Base-by-base conservation (phyloP, 2,888 invertebrate species). In the Drosophila phalerata region DNA sequence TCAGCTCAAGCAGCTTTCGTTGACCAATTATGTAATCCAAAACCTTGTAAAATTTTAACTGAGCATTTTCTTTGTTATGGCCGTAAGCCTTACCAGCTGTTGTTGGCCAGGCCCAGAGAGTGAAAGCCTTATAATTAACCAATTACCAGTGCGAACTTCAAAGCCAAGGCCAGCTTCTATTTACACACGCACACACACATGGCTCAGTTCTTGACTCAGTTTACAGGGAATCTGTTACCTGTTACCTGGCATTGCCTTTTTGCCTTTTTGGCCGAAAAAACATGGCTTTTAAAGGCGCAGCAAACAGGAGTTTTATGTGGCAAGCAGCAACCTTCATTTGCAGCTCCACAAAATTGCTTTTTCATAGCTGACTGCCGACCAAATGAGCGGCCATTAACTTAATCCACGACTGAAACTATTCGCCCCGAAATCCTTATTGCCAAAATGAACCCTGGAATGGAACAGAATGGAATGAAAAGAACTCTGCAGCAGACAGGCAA, bases 51-150 rank as follows among this genome's bases (percentile, higher is more conserved):
- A 37, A 43, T 53, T 51, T 49, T 17, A 52, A 56, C 30, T 49
- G 49, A n/a, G 19, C 45, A 51, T 67, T 49, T 40, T 40, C 34
- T 45, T 48, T 49, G 37, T 58, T 53, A 40, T 63, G 45, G 52
- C 66, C 72, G 56, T 37, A 37, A 60, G 34, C n/a, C 28, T 28
- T 19, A 19, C 13, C 22, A 11, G 1, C 48, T 28, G 15, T 32
- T 25, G 30, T 30, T 40, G 19, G 15, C 22, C 37, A 38, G 34
- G n/a, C 17, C 28, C 61, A 55, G 17, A 48, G 1, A 19, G 19
- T 63, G 62, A 34, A 55, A 75, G 75, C 78, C 73, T 61, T 79
- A 88, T 84, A 88, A 88, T 84, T 88, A 84, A 88, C 75, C 87
- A 88, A 88, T 88, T 86, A 79, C 67, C 68, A 64, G 69, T 51